phyloP scores from a whole-genome alignment of 2,797 vertebrate species.

The Platyrinchus mystaceus region DNA sequence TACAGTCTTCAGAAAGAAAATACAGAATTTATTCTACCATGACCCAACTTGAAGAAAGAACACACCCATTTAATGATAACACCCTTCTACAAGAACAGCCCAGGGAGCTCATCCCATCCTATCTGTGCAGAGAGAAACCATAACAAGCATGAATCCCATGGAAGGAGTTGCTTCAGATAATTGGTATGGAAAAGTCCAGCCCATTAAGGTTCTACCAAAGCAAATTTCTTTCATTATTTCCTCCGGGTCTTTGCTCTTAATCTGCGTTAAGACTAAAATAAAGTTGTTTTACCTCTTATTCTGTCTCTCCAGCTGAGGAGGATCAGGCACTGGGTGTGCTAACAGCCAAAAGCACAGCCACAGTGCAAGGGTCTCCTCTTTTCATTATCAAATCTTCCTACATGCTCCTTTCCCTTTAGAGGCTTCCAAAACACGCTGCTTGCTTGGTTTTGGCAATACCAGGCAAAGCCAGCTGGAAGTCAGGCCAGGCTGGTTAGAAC shows the following conservation, averaged over 20 bases:
- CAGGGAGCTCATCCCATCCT: background rate
- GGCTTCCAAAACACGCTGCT: background rate
- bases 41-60: background rate
- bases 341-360: background rate
- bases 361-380: background rate
- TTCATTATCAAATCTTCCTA: background rate
- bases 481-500: background rate
- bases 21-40: background rate
- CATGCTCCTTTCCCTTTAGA: background rate
- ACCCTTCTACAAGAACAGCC: background rate
- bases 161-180: background rate
- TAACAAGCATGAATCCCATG: background rate
- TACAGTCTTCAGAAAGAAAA: background rate
- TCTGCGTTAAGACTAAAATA: background rate
- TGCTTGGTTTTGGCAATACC: background rate
- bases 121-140: background rate
- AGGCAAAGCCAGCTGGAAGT: background rate
- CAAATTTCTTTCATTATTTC: background rate
- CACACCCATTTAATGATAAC: background rate
- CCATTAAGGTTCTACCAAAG: background rate
- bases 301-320: background rate
- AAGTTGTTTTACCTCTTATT: background rate
- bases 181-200: accelerated
- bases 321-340: background rate
- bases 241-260: background rate